A percentile compares a stretch with the other conserved stretches of the same genome.
Conservation (phyloP, 1,140 invertebrate genomes). For the Meloidogyne exigua region DNA sequence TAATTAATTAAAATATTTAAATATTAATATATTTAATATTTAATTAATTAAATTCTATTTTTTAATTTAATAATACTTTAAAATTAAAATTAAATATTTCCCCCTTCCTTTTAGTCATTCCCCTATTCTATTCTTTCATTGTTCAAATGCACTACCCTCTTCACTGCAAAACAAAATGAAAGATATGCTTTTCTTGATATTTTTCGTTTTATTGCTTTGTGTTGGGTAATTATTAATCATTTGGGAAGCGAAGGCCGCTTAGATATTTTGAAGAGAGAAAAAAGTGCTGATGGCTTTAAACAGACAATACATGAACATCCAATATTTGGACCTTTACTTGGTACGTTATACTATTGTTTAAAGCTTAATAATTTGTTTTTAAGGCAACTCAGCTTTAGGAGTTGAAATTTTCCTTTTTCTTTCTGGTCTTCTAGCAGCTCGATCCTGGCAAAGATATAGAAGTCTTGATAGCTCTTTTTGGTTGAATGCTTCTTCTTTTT, state of each 20-base stretch:
- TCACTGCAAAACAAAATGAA: neutral
- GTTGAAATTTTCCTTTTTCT: constrained; percentile 62
- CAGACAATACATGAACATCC: constrained; percentile 53
- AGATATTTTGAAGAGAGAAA: constrained; percentile 53
- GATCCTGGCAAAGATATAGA: constrained; percentile 47
- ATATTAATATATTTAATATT: too few relatives aligned
- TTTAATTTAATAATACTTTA: too few relatives aligned
- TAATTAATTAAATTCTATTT: too few relatives aligned
- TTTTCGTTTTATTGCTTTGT: constrained; percentile 60
- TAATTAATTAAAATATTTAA: too few relatives aligned
- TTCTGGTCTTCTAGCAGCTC: constrained; percentile 54
- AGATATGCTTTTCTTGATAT: constrained; percentile 56
- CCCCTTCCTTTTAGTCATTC: neutral
- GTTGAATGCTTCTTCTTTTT: constrained; percentile 43
- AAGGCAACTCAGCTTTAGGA: constrained; percentile 57
- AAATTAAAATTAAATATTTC: too few relatives aligned
- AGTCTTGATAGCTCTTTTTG: constrained; percentile 30
- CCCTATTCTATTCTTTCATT: neutral
- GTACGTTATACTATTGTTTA: neutral
- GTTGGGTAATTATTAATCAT: constrained; percentile 61
- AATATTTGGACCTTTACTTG: constrained; percentile 58
- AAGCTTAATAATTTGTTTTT: neutral
- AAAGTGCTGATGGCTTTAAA: constrained; percentile 49
- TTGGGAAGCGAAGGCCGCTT: constrained; percentile 58
- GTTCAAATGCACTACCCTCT: neutral